Evolutionary conservation across 2,888 invertebrate species (phyloP), one percentile per base, ranked within the genome.

Genomic region (Eupithecia centaureata): DNA sequence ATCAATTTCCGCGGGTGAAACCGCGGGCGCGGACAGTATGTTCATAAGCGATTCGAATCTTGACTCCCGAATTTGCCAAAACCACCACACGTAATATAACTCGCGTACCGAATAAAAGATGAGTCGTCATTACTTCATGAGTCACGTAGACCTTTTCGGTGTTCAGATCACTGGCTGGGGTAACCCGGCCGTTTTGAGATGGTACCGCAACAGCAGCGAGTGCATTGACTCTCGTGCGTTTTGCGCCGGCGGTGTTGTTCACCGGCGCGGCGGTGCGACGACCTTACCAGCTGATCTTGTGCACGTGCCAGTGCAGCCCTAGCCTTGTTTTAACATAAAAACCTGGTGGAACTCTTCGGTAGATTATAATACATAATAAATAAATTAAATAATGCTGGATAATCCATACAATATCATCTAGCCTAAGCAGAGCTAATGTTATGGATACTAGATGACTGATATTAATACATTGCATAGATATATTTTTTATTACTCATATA

Each of bases 281-380:
- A 83, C 83, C 85, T 77, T 78, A 73, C 80, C 75, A 86, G 86
- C 86, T 86, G 86, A 86, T 86, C 82, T 76, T 73, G 72, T 77
- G 77, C 86, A 84, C 84, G 86, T 86, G 84, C 81, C 79, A 70
- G 77, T 76, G 64, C 70, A 73, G 65, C 72, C 73, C 60, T 73
- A 70, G 61, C 68, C 67, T 67, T 72, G 71, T 71, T 71, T 68
- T 72, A 64, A 60, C 61, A 58, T 54, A 61, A 61, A 74, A 71
- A 73, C 56, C 27, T 51, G 30, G 18, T 65, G 47, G 54, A 54
- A 38, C 57, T 62, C 68, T 60, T 59, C 62, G 62, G 61, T 68
- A 63, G 60, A 35, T 57, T 47, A 68, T 65, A 60, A 5, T 8
- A 32, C 8, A 32, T 32, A 7, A 8, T 8, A 32, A n/a, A n/a